A percentile compares a stretch with the other conserved stretches of the same genome.
Conservation (phyloP, 2,888 invertebrate genomes). For the Diarsia brunnea region DNA sequence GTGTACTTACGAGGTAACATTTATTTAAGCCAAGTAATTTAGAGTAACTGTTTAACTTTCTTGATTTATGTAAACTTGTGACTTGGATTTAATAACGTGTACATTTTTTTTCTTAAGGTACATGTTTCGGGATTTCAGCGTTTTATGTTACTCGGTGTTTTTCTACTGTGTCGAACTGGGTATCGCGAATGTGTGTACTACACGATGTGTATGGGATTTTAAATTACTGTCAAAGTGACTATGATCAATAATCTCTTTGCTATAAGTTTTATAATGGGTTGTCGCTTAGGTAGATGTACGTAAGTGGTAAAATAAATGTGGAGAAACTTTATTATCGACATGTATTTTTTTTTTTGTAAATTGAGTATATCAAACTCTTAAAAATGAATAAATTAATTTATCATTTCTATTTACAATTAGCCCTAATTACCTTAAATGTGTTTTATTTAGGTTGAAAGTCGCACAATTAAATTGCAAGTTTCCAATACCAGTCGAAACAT, state of each 20-base stretch:
- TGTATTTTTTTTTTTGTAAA: no score
- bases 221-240: not conserved
- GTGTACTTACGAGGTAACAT: not conserved
- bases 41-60: conserved; percentile 10
- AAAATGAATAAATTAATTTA: not conserved
- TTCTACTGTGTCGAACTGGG: not conserved
- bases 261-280: not conserved
- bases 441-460: not conserved
- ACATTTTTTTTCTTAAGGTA: not conserved
- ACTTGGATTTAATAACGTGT: not conserved
- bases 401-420: not conserved
- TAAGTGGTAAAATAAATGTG: not conserved
- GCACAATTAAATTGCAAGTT: not conserved
- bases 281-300: not conserved
- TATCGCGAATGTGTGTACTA: not conserved
- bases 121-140: not conserved
- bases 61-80: conserved; percentile 5
- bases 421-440: not conserved
- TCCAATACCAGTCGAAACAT: not conserved
- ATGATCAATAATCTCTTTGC: not conserved
- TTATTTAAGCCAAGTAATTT: not conserved
- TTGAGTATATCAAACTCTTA: no score
- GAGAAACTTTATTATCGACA: no score
- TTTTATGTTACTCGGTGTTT: not conserved
- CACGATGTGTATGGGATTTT: not conserved